These are phyloP conservation scores for Stegastes partitus DNA, from an alignment of 2,113 vertebrate genomes.

Conservation along the genomic window DNA sequence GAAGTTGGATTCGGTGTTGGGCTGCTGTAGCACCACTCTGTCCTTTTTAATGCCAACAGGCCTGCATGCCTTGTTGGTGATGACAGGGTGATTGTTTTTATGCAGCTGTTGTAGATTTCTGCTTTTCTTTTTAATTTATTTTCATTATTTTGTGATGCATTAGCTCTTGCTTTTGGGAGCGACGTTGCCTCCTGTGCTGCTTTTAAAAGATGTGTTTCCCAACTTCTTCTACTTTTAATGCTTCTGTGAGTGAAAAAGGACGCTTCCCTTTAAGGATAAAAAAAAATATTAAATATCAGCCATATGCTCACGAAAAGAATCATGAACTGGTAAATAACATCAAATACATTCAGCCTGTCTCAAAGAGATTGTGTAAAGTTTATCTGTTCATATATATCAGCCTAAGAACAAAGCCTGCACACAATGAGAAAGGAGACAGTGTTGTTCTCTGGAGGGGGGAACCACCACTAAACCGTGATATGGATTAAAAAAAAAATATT, in stretches of 20 bases:
- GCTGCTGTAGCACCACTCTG: not conserved
- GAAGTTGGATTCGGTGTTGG: conserved; percentile 7
- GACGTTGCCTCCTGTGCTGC: not conserved
- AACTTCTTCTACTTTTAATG: not conserved
- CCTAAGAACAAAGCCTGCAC: conserved; percentile 27
- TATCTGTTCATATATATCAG: conserved; percentile 36
- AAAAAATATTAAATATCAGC: conserved; percentile 2
- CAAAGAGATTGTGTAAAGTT: conserved; percentile 29
- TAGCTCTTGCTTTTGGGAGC: not conserved
- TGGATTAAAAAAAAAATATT: conserved; percentile 45
- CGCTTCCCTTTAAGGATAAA: not conserved
- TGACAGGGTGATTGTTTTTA: conserved; percentile 7
- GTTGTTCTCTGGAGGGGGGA: conserved; percentile 37
- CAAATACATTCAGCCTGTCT: conserved; percentile 22
- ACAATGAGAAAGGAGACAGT: conserved; percentile 33
- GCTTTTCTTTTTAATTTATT: not conserved
- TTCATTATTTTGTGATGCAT: conserved; percentile 9
- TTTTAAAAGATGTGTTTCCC: not conserved
- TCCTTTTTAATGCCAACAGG: too few species aligned
- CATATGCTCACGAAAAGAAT: conserved; percentile 26
- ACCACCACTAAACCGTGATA: conserved; percentile 37
- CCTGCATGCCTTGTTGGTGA: not conserved
- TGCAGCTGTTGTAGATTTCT: conserved; percentile 10
- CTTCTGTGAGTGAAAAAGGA: conserved; percentile 8
- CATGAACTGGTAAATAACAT: conserved; percentile 57